Evolutionary conservation across 2,797 vertebrate species (phyloP).

Genomic region (Acanthurus tractus): DNA sequence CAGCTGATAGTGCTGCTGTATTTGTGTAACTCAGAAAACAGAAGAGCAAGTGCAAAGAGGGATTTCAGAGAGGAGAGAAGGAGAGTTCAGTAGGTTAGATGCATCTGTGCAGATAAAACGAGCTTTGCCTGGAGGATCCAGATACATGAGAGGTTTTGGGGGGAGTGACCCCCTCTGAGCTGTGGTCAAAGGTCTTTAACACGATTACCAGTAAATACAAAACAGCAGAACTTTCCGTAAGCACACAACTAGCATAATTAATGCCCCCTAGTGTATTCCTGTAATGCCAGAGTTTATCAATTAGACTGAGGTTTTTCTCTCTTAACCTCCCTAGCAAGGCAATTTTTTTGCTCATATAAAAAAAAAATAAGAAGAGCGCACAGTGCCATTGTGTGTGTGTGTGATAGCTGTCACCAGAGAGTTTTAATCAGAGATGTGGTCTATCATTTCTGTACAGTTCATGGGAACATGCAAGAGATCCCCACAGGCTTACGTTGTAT

Average conservation of each 20-base stretch:
- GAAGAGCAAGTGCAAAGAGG: conserved; percentile 36
- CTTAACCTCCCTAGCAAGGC: conserved; percentile 11
- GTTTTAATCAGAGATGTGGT: conserved; percentile 20
- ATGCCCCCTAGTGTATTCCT: conserved; percentile 39
- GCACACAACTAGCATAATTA: conserved; percentile 52
- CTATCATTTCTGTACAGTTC: conserved; percentile 24
- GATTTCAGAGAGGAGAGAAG: conserved; percentile 16
- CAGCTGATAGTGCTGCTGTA: conserved; percentile 20
- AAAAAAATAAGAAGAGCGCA: conserved; percentile 4
- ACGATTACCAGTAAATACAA: conserved; percentile 68
- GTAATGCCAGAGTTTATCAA: conserved; percentile 56
- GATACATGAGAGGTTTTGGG: conserved; percentile 32
- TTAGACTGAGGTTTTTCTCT: conserved; percentile 43
- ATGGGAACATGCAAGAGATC: conserved; percentile 44
- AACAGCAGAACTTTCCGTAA: conserved; percentile 51
- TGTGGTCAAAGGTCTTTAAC: conserved; percentile 67
- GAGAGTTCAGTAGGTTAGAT: conserved; percentile 14
- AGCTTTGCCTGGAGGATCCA: conserved; percentile 44
- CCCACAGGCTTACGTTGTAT: conserved; percentile 39
- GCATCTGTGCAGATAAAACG: conserved; percentile 49
- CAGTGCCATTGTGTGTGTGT: conserved; percentile 21
- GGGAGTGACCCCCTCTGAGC: conserved; percentile 50
- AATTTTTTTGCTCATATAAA: conserved; percentile 15
- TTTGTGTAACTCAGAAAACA: conserved; percentile 53
- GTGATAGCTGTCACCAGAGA: background rate